These are phyloP conservation scores for Antennarius maculatus DNA, from an alignment of 2,797 vertebrate genomes.

Conservation along the genomic window DNA sequence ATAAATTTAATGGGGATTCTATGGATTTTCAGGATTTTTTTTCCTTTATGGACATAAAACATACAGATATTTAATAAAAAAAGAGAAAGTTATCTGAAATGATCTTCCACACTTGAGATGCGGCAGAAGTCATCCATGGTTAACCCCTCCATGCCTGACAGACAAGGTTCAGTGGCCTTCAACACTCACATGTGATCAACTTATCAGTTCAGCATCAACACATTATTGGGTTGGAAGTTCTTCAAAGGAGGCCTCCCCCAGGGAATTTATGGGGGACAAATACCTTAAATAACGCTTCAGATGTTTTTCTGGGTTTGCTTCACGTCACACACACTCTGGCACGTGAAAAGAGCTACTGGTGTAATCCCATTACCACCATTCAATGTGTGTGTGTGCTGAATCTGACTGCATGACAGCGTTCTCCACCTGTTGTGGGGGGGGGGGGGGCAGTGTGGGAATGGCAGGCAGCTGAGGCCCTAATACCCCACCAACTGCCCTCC, in stretches of 20 bases:
- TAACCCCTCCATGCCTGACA: conserved; percentile 8
- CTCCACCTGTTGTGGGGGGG: conserved; percentile 72
- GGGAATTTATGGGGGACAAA: not conserved
- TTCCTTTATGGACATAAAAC: not conserved
- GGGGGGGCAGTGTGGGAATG: conserved; percentile 49
- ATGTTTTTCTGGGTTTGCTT: not conserved
- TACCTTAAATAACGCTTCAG: conserved; percentile 3
- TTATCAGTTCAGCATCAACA: conserved; percentile 36
- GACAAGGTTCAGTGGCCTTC: conserved; percentile 26
- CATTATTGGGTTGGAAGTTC: conserved; percentile 19
- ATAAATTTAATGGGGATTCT: not conserved
- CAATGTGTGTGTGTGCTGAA: conserved; percentile 8
- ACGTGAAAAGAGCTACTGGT: not conserved
- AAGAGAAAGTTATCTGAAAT: not conserved
- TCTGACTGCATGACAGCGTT: conserved; percentile 21
- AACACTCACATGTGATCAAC: conserved; percentile 39
- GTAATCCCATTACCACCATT: not conserved
- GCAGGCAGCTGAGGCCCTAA: conserved; percentile 73
- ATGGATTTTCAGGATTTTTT: not conserved
- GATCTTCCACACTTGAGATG: not conserved
- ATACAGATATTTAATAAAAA: not conserved
- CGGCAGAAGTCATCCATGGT: conserved; percentile 5
- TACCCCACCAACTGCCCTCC: conserved; percentile 43
- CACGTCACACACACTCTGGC: not conserved
- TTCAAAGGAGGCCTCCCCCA: not conserved